Evolutionary conservation across 2,113 vertebrate species (phyloP).

Genomic region (Paramormyrops kingsleyae): DNA sequence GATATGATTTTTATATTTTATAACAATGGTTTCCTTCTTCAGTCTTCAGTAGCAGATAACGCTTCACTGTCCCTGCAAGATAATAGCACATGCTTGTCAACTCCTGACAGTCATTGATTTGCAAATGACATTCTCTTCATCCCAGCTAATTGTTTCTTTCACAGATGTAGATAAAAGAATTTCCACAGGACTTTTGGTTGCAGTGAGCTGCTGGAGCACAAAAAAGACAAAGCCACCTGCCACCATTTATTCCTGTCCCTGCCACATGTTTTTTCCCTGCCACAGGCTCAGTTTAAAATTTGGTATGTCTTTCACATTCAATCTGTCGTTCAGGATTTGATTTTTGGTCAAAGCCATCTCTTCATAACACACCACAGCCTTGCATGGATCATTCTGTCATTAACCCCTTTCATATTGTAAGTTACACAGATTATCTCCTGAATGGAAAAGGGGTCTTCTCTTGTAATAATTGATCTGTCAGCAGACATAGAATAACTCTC

Average conservation of each 20-base stretch:
- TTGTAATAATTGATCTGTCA: background rate
- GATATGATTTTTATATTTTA: background rate
- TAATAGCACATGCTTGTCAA: background rate
- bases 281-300: background rate
- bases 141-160: background rate
- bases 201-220: background rate
- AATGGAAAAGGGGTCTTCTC: background rate
- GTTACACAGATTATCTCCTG: background rate
- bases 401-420: background rate
- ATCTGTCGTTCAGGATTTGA: background rate
- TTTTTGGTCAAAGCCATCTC: background rate
- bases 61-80: background rate
- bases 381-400: background rate
- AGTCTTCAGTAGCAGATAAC: background rate
- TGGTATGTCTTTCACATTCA: background rate
- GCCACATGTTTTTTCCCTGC: background rate
- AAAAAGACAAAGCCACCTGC: background rate
- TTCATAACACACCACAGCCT: background rate
- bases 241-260: background rate
- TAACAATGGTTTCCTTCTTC: background rate
- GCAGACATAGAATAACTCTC: background rate
- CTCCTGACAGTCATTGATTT: slow-evolving; percentile 2
- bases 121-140: background rate
- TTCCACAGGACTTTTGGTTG: background rate
- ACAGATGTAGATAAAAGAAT: background rate